Evolutionary conservation across 2,888 invertebrate species (phyloP).

Genomic region (Leptarthrus brevirostris): DNA sequence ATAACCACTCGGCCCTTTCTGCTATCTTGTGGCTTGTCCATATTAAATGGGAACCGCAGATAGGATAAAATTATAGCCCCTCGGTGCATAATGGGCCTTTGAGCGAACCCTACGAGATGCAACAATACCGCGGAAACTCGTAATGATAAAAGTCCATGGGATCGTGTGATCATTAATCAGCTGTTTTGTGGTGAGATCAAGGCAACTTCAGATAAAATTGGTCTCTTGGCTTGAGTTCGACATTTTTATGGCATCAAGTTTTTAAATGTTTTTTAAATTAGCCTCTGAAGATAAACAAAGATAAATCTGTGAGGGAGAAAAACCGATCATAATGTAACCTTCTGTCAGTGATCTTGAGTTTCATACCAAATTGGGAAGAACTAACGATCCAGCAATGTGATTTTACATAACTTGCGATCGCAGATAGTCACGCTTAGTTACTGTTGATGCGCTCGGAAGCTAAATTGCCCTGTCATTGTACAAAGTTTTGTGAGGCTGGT

Average conservation of each 20-base stretch:
- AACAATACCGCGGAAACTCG: not conserved
- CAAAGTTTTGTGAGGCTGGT: not conserved
- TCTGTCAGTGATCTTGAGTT: not conserved
- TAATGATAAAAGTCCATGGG: not conserved
- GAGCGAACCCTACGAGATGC: not conserved
- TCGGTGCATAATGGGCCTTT: not conserved
- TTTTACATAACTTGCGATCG: not conserved
- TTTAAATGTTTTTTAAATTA: not conserved
- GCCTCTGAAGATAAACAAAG: not conserved
- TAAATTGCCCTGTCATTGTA: not conserved
- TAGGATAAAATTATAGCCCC: constrained; percentile 24
- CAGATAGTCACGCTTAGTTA: not conserved
- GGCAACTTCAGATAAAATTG: not conserved
- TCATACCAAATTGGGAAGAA: too few relatives aligned
- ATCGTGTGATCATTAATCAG: not conserved
- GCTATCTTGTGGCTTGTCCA: not conserved
- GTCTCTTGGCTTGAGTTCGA: not conserved
- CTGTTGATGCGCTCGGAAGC: not conserved
- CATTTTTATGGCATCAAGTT: not conserved
- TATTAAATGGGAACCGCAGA: not conserved
- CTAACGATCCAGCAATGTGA: not conserved
- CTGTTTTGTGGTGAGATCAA: not conserved
- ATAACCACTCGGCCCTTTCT: not conserved
- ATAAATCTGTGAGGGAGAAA: not conserved
- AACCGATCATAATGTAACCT: not conserved